These are phyloP conservation scores for Oreochromis mossambicus DNA, from an alignment of 2,797 vertebrate genomes.

Conservation along the genomic window DNA sequence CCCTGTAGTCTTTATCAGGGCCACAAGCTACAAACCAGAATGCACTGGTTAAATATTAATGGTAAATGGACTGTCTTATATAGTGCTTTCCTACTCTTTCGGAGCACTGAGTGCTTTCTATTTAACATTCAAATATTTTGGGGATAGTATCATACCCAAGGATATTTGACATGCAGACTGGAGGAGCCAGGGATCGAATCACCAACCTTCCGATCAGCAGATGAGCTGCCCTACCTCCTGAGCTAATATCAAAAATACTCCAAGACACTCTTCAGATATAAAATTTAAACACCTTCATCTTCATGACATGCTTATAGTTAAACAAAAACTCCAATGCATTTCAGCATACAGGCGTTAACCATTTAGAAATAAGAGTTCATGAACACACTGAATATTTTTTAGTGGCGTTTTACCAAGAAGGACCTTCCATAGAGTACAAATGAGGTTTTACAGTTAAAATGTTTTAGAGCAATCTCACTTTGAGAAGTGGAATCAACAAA, in stretches of 20 bases:
- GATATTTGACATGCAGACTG: background rate
- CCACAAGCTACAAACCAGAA: background rate
- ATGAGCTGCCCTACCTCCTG: background rate
- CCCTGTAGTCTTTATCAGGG: background rate
- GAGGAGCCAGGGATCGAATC: background rate
- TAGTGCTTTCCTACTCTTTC: background rate
- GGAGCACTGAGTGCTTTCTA: background rate
- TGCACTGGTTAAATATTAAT: background rate
- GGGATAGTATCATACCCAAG: background rate
- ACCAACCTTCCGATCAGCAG: background rate
- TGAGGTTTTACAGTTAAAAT: background rate
- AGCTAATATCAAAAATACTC: background rate
- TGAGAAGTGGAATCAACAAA: background rate
- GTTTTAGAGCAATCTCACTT: background rate
- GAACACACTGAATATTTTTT: background rate
- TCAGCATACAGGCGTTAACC: background rate
- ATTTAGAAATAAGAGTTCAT: background rate
- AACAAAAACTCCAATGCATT: background rate
- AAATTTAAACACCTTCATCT: background rate
- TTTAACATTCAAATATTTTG: background rate
- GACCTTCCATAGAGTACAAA: background rate
- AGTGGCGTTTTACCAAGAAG: background rate
- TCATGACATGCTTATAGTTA: background rate
- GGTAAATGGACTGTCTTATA: background rate
- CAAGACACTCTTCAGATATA: background rate